A percentile compares a stretch with the other conserved stretches of the same genome.
Conservation (phyloP, 2,888 invertebrate genomes). For the Listrodromus nycthemerus region DNA sequence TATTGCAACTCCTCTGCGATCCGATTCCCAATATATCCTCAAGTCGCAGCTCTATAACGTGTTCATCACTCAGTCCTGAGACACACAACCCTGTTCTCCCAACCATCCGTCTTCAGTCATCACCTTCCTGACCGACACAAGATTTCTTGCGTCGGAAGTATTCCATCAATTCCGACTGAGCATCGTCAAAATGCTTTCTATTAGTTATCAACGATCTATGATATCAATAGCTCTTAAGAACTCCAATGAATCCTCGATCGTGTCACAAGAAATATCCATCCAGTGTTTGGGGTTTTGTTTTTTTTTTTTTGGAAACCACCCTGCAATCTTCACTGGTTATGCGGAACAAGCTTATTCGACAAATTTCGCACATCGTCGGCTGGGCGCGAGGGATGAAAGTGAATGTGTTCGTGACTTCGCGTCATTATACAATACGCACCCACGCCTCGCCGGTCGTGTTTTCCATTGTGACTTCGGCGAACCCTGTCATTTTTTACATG, state of each 20-base stretch:
- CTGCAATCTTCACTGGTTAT: conserved; percentile 32
- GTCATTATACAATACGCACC: conserved; percentile 60
- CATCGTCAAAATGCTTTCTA: conserved; percentile 11
- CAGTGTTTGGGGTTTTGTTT: not conserved
- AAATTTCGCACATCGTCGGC: conserved; percentile 35
- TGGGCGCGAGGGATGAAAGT: conserved; percentile 5
- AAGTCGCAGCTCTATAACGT: conserved; percentile 36
- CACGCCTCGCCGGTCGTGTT: conserved; percentile 48
- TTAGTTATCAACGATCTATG: not conserved
- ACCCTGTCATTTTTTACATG: conserved; percentile 76
- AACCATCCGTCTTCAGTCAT: conserved; percentile 22
- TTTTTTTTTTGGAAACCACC: conserved; percentile 4
- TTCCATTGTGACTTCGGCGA: conserved; percentile 45
- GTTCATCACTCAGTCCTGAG: conserved; percentile 57
- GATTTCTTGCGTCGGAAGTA: conserved; percentile 29
- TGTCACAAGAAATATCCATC: not conserved
- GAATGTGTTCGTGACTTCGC: conserved; percentile 58
- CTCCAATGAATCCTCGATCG: not conserved
- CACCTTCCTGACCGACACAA: conserved; percentile 31
- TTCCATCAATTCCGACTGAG: conserved; percentile 35
- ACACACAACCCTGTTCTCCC: conserved; percentile 36
- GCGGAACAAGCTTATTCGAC: conserved; percentile 46
- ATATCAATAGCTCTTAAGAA: too few relatives aligned
- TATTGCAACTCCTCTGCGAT: not conserved
- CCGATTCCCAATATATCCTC: conserved; percentile 43